These are phyloP conservation scores for Catajapyx aquilonaris DNA, from an alignment of 1,140 invertebrate species.

Conservation along the genomic window DNA sequence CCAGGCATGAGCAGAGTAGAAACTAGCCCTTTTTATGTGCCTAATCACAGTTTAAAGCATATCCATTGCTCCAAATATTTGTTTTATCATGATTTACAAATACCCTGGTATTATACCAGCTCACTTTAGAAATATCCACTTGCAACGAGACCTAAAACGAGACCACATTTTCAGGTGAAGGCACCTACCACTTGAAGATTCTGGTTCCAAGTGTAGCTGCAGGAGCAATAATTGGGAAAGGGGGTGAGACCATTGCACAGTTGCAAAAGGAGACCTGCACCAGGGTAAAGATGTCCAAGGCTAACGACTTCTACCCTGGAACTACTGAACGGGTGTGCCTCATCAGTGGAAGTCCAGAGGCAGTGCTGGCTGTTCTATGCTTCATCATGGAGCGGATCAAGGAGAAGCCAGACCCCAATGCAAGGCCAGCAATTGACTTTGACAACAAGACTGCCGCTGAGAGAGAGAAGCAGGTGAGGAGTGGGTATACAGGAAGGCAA, in stretches of 20 bases:
- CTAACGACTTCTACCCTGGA: slow-evolving; percentile 93
- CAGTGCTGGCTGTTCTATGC: slow-evolving; percentile 79
- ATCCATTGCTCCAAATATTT: too few species aligned
- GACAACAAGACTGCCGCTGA: slow-evolving; percentile 26
- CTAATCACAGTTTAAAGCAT: neutral
- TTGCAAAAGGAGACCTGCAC: slow-evolving; percentile 88
- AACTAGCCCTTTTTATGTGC: neutral
- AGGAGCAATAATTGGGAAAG: slow-evolving; percentile 93
- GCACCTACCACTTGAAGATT: slow-evolving; percentile 82
- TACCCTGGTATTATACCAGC: too few species aligned
- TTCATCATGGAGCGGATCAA: slow-evolving; percentile 97
- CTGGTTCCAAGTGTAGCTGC: slow-evolving; percentile 87
- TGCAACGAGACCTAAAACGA: neutral
- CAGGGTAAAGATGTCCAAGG: slow-evolving; percentile 94
- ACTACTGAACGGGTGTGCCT: slow-evolving; percentile 93
- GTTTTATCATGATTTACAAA: too few species aligned
- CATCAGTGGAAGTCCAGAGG: slow-evolving; percentile 82
- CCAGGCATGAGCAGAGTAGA: neutral
- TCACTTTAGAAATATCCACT: neutral
- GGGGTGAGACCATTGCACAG: slow-evolving; percentile 90
- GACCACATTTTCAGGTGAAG: slow-evolving; percentile 23
- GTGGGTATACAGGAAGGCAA: too few species aligned
- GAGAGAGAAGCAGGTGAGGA: slow-evolving; percentile 31
- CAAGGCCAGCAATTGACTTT: slow-evolving; percentile 39
- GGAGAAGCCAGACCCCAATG: slow-evolving; percentile 84